Base-by-base conservation (phyloP, 2,797 vertebrate species). In the Chiroxiphia lanceolata region DNA sequence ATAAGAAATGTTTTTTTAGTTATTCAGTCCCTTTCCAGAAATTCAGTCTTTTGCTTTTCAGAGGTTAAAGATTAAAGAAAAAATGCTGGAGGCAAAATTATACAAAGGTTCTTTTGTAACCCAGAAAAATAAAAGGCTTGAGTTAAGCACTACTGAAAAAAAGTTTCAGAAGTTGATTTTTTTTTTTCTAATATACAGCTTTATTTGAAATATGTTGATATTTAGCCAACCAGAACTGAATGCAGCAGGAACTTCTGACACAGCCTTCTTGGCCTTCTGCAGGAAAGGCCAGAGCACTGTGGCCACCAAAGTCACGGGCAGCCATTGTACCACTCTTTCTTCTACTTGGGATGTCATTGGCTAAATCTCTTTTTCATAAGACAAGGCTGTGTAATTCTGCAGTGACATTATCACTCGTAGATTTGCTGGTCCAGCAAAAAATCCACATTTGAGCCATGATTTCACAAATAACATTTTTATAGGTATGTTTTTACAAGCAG, bases 31-130 rank as follows among this genome's bases (percentile, higher is more conserved):
- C 34, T 68, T 94, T 92, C 85, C 94, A 95, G 68, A 92, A 97
- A 95, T 47, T 83, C 78, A 82, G 48, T 93, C 63, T 83, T 94
- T 88, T 93, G 22, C 64, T 92, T 29, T 48, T 89, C 63, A 94
- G 92, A 96, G 71, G 74, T 95, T 96, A 97, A 97, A 97, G 95
- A 91, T 95, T 93, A 91, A 95, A 77, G 57, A 83, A 91, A 91
- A 96, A 83, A 75, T 71, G 51, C 85, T 72, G 69, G 69, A 92
- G 65, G 94, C 83, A 96, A 87, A 67, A 89, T 67, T 83, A 90
- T 63, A 97, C 89, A 97, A 94, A 96, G 72, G 26, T 87, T 94
- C 87, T 93, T 96, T 96, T 94, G 87, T 97, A 76, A 54, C 75
- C 68, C 72, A 61, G 81, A 82, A 76, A 84, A 86, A 91, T n/a